Base-by-base conservation (phyloP, 2,797 vertebrate genomes). In the Taenioides sp. region DNA sequence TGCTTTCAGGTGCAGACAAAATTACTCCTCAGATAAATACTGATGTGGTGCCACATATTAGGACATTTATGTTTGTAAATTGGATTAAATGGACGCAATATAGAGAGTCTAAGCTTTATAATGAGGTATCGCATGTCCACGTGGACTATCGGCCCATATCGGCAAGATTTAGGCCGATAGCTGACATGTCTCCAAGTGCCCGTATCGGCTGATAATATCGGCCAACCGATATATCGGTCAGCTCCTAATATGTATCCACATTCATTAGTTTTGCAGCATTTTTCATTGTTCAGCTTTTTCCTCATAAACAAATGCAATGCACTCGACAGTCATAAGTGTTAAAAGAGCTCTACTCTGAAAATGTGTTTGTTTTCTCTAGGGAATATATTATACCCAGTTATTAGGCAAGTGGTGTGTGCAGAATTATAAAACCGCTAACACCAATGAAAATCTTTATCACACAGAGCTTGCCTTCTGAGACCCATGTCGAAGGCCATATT, bases 401-500 rank as follows among this genome's bases (percentile, higher is more conserved):
- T 61, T 37, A 61, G 59, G 18, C 28, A 18, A 34, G 16, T 43
- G 34, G 10, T 63, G 61, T 63, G 31, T 63, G n/a, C 20, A 40
- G 61, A 63, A 63, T 43, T 63, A 63, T 63, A 63, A 63, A 22
- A n/a, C n/a, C 2, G 61, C 31, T 22, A 63, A 63, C 60, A 40
- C 20, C 31, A 40, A 63, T 10, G 14, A 63, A 63, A 37, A 37
- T 5, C 28, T 61, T 20, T 28, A 18, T 40, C 31, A 22, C 61
- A 63, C 18, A 40, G 34, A 34, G 34, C 59, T 12, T 37, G 17
- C 58, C 16, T 59, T 59, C 18, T 10, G 3, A 61, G 9, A 37
- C 18, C 16, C 7, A 60, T 47, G 12, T 47, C 16, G 11, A 43
- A 14, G 43, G 14, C 1, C 43, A 47, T 47, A 47, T 47, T 47